Evolutionary conservation across 1,140 invertebrate genomes (phyloP), one percentile per base, ranked within the genome.

Genomic region (Bemisia tabaci): DNA sequence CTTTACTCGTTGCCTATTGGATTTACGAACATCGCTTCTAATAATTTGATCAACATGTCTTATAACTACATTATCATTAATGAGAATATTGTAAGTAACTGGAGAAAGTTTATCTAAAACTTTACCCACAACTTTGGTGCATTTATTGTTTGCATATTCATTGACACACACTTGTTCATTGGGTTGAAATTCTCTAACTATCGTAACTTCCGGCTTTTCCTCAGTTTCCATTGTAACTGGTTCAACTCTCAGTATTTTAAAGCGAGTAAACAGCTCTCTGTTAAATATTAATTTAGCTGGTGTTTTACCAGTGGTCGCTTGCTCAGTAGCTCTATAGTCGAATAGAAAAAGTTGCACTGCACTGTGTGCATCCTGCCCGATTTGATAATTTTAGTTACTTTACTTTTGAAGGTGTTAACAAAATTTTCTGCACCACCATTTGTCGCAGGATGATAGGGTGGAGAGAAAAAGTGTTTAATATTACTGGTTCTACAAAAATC

Each of bases 341-440:
- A 69, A 62, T 62, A 71, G 27, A 62, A 68, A 69, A 26, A 22
- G 48, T 2, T 63, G 39, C 5, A 69, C 22, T 5, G 24, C 59
- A 58, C n/a, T 11, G 23, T 59, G 5, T 59, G 65, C 17, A 61
- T 24, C 22, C 22, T 22, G n/a, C 22, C 48, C 60, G n/a, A 58
- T 23, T 21, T 62, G 11, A 60, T n/a, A 9, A 22, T 23, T 58
- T 48, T 63, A 1, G 26, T 64, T 5, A 77, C 70, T 5, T 65
- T 69, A 65, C 72, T 74, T 69, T 79, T 79, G 33, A 79, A 69
- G 1, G 68, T 74, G 71, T 75, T 74, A 0, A 79, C 77, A 0
- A 74, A 69, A 62, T 78, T 74, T 70, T 76, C 72, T 22, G 73
- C 72, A 12, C 68, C 68, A 1, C 73, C 72, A 71, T 76, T 77